Evolutionary conservation across 2,113 vertebrate species (phyloP), one percentile per base, ranked within the genome.

Genomic region (Crotalus viridis): DNA sequence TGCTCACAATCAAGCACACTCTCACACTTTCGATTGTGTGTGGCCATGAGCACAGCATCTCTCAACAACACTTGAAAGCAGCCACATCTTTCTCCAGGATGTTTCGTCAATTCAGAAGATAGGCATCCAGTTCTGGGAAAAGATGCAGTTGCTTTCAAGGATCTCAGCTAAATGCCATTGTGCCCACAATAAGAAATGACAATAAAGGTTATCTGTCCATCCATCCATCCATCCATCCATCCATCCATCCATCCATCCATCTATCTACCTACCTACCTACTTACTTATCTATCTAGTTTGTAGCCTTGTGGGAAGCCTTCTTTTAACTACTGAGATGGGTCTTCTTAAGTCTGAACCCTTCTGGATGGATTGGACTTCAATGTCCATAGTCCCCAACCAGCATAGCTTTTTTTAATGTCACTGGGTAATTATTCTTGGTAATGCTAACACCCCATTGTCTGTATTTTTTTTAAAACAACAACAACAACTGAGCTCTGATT

Each of bases 191-290:
- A 51, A 51, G 8, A 51, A 51, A 51, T 51, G 48, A 51, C 1
- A 51, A 9, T 51, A 51, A 51, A 8, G 48, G 8, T 8, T 9
- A 51, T 51, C 8, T 51, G 1, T 51, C 48, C 8, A 51, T 51
- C 48, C 9, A 51, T 51, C 48, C 39, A 39, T 39, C 39, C 39
- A 39, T 39, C 39, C 39, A 8, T 48, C 48, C 1, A 8, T 48
- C 48, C 1, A 8, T 48, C 48, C 8, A 8, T 48, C 7, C 8
- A 9, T 51, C 48, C 8, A 9, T 51, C 48, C 8, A 9, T 51
- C 48, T 1, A 9, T 51, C 8, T 1, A 51, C 0, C 48, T 1
- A 51, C 8, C 8, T 9, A 51, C 1, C 48, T 8, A 8, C 6
- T 1, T 1, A 48, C 43, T 8, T 9, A 51, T 9, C 48, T 51